Percentiles rank a stretch among this genome's conserved stretches.
Evolutionary conservation across 2,113 vertebrate species (phyloP).

Genomic region (Pluvialis apricaria): DNA sequence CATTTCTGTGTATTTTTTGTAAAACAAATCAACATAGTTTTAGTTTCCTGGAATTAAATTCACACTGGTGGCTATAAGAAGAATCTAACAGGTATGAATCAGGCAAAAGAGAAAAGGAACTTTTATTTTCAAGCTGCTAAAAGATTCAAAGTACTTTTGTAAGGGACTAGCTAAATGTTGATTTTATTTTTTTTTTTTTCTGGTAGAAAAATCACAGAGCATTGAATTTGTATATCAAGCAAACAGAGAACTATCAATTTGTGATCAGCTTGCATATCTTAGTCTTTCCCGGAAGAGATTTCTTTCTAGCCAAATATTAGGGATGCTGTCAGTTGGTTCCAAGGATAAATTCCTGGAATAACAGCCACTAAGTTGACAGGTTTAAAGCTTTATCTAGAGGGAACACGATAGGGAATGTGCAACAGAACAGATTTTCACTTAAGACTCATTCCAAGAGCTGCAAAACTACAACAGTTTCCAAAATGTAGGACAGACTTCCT

Average conservation of each 20-base stretch:
- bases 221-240: not conserved
- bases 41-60: not conserved
- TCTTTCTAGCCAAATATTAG: not conserved
- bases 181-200: not conserved
- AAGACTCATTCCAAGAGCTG: slow-evolving; percentile 45
- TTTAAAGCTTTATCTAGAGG: slow-evolving; percentile 33
- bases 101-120: not conserved
- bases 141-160: not conserved
- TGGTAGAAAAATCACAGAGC: not conserved
- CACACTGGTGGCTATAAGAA: not conserved
- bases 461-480: not conserved
- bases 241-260: not conserved
- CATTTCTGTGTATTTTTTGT: not conserved
- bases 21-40: not conserved
- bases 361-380: not conserved
- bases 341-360: slow-evolving; percentile 1
- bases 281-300: not conserved
- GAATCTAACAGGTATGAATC: not conserved
- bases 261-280: not conserved
- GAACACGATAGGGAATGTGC: not conserved
- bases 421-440: slow-evolving; percentile 33
- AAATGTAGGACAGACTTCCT: slow-evolving; percentile 58
- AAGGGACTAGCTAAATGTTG: not conserved
- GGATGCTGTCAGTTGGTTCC: not conserved
- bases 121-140: not conserved